A percentile compares a stretch with the other conserved stretches of the same genome.
These are phyloP conservation scores for Oscheius sp. DNA, from an alignment of 2,888 invertebrate species.

Conservation along the genomic window DNA sequence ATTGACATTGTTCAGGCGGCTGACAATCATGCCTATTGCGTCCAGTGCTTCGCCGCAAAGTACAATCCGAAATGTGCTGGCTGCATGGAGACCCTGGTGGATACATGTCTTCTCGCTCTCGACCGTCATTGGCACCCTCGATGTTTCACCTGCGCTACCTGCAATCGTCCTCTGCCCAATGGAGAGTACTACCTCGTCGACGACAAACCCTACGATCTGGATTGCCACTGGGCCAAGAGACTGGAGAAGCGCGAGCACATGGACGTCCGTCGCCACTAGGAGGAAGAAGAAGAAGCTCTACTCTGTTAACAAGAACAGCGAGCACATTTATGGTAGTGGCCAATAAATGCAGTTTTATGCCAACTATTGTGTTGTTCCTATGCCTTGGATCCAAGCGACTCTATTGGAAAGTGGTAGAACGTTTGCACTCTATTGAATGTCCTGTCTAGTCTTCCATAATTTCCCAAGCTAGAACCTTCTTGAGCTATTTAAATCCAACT, in stretches of 20 bases:
- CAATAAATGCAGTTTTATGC: too few species aligned
- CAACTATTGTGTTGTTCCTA: too few species aligned
- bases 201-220: conserved; percentile 71
- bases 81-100: conserved; percentile 68
- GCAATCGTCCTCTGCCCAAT: conserved; percentile 67
- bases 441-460: too few species aligned
- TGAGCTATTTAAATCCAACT: too few species aligned
- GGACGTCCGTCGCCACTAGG: conserved; percentile 38
- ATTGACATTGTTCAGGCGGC: conserved; percentile 50
- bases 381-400: too few species aligned
- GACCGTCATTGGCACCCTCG: conserved; percentile 72
- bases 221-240: conserved; percentile 71
- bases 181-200: conserved; percentile 71
- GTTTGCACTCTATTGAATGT: too few species aligned
- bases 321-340: too few species aligned
- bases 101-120: conserved; percentile 69
- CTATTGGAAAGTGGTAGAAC: too few species aligned
- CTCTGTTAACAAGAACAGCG: too few species aligned
- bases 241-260: conserved; percentile 66
- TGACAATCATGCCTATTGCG: conserved; percentile 68
- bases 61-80: conserved; percentile 72
- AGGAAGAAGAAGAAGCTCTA: too few species aligned
- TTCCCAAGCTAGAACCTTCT: too few species aligned
- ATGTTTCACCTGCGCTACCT: conserved; percentile 67
- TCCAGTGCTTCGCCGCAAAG: conserved; percentile 67